These are phyloP conservation scores for Hemicrepidius hirtus DNA, from an alignment of 2,888 invertebrate genomes.

Conservation along the genomic window DNA sequence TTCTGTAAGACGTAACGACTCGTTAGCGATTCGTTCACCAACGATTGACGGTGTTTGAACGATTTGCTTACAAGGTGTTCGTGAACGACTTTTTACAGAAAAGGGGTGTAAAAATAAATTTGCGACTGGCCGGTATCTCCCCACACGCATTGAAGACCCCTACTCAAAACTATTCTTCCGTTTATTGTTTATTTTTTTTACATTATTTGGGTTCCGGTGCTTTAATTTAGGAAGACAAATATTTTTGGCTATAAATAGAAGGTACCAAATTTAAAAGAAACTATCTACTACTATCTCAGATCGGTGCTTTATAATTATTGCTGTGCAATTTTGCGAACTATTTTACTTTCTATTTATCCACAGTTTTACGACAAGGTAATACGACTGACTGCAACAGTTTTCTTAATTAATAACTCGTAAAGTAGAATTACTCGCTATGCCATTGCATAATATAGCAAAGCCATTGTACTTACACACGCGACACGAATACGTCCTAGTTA, in stretches of 20 bases:
- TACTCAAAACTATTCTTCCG: no score
- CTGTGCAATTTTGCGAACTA: neutral
- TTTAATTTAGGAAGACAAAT: neutral
- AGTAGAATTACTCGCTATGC: slow-evolving; percentile 15
- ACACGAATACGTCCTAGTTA: slow-evolving; percentile 43
- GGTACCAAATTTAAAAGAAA: neutral
- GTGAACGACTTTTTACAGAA: no score
- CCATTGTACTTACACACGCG: slow-evolving; percentile 40
- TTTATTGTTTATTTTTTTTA: neutral
- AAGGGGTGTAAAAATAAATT: no score
- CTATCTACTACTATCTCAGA: neutral
- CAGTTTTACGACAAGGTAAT: slow-evolving; percentile 25
- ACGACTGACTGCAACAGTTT: slow-evolving; percentile 19
- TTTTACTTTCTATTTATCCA: slow-evolving; percentile 1
- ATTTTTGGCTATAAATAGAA: neutral
- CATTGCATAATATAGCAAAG: neutral
- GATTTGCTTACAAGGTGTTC: no score
- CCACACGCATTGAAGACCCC: no score
- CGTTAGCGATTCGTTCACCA: no score
- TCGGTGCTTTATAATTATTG: neutral
- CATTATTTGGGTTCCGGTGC: no score
- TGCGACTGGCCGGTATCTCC: no score
- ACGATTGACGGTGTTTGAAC: no score
- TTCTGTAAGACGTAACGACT: no score
- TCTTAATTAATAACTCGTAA: slow-evolving; percentile 38